Conservation (phyloP, 2,888 invertebrate genomes). For the Doris montereyensis region DNA sequence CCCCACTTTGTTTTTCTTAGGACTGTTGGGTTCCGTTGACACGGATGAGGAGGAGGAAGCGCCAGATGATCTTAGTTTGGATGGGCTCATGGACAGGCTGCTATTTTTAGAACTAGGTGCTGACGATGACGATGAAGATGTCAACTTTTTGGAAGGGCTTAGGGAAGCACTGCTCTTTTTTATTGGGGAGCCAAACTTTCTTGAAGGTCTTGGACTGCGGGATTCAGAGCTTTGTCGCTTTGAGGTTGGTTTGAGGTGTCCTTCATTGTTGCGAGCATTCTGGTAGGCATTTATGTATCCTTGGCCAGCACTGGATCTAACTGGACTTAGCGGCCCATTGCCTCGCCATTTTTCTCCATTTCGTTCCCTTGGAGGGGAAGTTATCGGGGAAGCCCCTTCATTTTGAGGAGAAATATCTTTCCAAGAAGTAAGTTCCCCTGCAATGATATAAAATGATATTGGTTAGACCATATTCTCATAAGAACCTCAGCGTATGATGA, state of each 20-base stretch:
- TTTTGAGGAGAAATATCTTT: slow-evolving; percentile 35
- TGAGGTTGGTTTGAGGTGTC: slow-evolving; percentile 30
- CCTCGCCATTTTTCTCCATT: no score
- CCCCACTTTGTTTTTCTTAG: not conserved
- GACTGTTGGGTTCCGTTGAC: not conserved
- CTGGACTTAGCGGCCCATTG: no score
- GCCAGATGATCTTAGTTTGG: slow-evolving; percentile 41
- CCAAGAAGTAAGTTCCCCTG: slow-evolving; percentile 31
- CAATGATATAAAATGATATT: not conserved
- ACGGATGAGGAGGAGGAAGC: slow-evolving; percentile 46
- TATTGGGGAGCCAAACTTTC: slow-evolving; percentile 18
- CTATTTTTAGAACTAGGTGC: not conserved
- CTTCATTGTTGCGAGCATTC: no score
- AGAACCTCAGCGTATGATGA: no score
- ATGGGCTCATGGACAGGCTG: slow-evolving; percentile 10
- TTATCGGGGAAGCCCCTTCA: slow-evolving; percentile 7
- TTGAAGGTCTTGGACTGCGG: slow-evolving; percentile 28
- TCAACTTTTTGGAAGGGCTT: not conserved
- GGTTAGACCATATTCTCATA: not conserved
- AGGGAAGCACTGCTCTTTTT: no score
- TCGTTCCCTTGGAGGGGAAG: slow-evolving; percentile 28
- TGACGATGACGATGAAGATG: not conserved
- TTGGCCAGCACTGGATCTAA: no score
- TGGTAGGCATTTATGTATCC: no score
- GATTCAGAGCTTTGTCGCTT: slow-evolving; percentile 34